Base-by-base conservation (phyloP, 2,888 invertebrate species). In the Macrophya alboannulata region DNA sequence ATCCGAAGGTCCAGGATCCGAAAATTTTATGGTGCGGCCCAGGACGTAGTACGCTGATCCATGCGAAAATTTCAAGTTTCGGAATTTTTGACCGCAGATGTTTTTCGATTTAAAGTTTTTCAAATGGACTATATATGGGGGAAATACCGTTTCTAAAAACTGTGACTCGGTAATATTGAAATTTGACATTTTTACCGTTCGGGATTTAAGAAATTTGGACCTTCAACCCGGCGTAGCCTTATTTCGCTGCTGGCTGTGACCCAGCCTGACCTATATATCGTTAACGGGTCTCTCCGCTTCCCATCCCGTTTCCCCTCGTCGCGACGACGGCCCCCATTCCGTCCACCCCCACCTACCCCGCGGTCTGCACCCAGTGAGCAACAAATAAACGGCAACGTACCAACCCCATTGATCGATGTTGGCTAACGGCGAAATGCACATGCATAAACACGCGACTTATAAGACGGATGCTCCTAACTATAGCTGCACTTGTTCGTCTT, bases 321-420 rank as follows among this genome's bases (percentile, higher is more conserved):
- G 62, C 55, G 31, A 17, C 37, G 8, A 17, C 43, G n/a, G 43
- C 72, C 72, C 45, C 43, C n/a, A 17, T 43, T 74, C 72, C 6
- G 5, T 17, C 5, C 8, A n/a, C 37, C 68, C 37, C n/a, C 72
- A 25, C 25, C 25, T 25, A 9, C n/a, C 45, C n/a, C n/a, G 31
- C 65, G 12, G 45, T 43, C 45, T 45, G 40, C 72, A 71, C 71
- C 40, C 71, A 25, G 72, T 25, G 43, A 74, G 45, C 72, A 25
- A 74, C 10, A 45, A 74, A 74, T 74, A 21, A 74, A 74, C 72
- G 72, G 72, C 40, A 72, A 71, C 71, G 21, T 5, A 62, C 12
- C n/a, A 37, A 68, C 72, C 72, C 45, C 72, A 74, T 74, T 74
- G 72, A 74, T 74, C 72, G 72, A 74, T 74, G 72, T 21, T 74